Percentiles rank a stretch among this genome's conserved stretches.
Conservation (phyloP, 1,140 invertebrate genomes). For the Cheumatopsyche charites region DNA sequence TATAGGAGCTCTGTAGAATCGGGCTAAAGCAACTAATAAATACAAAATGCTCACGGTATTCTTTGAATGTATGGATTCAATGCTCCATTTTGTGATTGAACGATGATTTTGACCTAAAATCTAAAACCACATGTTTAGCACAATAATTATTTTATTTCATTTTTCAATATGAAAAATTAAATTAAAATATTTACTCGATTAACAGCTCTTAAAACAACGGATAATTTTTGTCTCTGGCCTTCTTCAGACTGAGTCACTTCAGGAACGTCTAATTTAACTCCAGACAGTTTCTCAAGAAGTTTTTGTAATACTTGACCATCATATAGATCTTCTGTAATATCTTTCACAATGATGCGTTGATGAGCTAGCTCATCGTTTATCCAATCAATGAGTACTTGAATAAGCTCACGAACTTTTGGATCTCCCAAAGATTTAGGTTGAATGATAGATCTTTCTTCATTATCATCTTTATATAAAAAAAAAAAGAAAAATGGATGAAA, state of each 20-base stretch:
- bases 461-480: constrained; percentile 73
- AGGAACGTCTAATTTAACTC: constrained; percentile 91
- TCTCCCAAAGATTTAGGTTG: constrained; percentile 87
- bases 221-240: constrained; percentile 94
- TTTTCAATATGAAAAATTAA: background rate
- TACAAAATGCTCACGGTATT: constrained; percentile 96
- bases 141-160: too few relatives aligned
- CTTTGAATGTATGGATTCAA: constrained; percentile 94
- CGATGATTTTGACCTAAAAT: constrained; percentile 53
- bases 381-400: constrained; percentile 93
- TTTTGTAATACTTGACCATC: constrained; percentile 99
- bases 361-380: constrained; percentile 97
- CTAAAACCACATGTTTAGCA: constrained; percentile 33
- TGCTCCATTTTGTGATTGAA: constrained; percentile 82
- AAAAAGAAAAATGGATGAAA: background rate
- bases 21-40: constrained; percentile 88
- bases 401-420: constrained; percentile 85
- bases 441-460: constrained; percentile 96
- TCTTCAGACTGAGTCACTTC: constrained; percentile 99
- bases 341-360: constrained; percentile 96
- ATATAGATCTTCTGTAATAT: constrained; percentile 96
- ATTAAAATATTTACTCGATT: constrained; percentile 69
- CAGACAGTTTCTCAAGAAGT: constrained; percentile 90
- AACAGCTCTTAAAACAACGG: constrained; percentile 84
- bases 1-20: constrained; percentile 94